A percentile compares a stretch with the other conserved stretches of the same genome.
Evolutionary conservation across 2,113 vertebrate species (phyloP).

Genomic region (Bungarus multicinctus): DNA sequence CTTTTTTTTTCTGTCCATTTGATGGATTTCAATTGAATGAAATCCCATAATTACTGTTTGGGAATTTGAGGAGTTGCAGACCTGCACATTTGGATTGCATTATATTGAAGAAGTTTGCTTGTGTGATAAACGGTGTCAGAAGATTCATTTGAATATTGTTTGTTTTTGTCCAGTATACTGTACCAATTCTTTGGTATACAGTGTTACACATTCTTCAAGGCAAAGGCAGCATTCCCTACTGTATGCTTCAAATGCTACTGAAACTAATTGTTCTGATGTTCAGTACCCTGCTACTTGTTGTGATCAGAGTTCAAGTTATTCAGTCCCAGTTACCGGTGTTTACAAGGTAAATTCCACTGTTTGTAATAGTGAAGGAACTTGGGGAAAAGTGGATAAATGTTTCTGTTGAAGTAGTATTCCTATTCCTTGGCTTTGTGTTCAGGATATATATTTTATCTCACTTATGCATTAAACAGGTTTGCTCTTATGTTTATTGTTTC

Average conservation of each 20-base stretch:
- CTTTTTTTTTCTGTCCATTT: background rate
- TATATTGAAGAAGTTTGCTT: background rate
- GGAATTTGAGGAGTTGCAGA: background rate
- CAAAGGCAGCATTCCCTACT: constrained; percentile 86
- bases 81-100: no score
- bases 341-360: constrained; percentile 81
- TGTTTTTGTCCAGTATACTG: constrained; percentile 79
- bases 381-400: background rate
- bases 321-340: constrained; percentile 98
- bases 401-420: background rate
- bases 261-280: constrained; percentile 95
- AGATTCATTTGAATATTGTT: background rate
- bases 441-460: background rate
- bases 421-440: background rate
- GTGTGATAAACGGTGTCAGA: background rate
- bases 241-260: constrained; percentile 88
- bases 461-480: background rate
- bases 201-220: constrained; percentile 83
- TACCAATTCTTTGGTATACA: constrained; percentile 81
- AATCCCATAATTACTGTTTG: background rate
- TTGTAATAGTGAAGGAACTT: background rate
- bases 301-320: constrained; percentile 94
- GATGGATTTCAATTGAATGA: background rate
- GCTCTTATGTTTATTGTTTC: background rate
- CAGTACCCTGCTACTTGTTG: constrained; percentile 92